Evolutionary conservation across 2,113 vertebrate genomes (phyloP).

Genomic region (Rhizomys pruinosus): DNA sequence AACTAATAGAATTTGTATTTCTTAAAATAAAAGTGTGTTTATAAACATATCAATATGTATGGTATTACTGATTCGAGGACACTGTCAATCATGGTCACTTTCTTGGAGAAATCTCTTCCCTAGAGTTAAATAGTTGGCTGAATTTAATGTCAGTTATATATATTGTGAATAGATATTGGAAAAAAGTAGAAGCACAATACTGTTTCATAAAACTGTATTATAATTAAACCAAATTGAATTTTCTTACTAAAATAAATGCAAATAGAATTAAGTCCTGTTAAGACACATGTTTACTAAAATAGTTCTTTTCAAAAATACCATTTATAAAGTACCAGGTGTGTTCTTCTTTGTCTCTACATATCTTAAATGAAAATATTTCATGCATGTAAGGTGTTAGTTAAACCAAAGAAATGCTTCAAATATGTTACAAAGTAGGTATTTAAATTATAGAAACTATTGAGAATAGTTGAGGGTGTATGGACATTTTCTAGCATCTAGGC

Average conservation of each 20-base stretch:
- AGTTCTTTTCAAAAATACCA: not conserved
- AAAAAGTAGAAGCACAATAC: constrained; percentile 23
- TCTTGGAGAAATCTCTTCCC: constrained; percentile 59
- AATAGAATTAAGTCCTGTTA: not conserved
- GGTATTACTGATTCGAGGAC: constrained; percentile 10
- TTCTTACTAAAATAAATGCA: constrained; percentile 34
- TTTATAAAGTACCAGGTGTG: constrained; percentile 41
- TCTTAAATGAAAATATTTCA: constrained; percentile 49
- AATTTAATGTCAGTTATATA: constrained; percentile 45
- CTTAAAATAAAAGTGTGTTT: constrained; percentile 52
- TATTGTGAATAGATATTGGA: not conserved
- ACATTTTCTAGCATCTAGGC: constrained; percentile 24
- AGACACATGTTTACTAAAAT: constrained; percentile 47
- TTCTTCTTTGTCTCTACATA: constrained; percentile 57
- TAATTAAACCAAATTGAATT: constrained; percentile 54
- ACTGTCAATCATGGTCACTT: constrained; percentile 44
- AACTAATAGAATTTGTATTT: not conserved
- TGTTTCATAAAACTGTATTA: constrained; percentile 57
- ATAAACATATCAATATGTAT: constrained; percentile 69
- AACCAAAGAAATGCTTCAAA: constrained; percentile 43
- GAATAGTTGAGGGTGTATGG: constrained; percentile 2
- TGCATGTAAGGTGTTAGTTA: not conserved
- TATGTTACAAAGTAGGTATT: constrained; percentile 40
- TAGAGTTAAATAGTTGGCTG: constrained; percentile 32
- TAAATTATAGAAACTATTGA: constrained; percentile 48